Base-by-base conservation (phyloP, 2,113 vertebrate genomes). In the Elachura formosa region DNA sequence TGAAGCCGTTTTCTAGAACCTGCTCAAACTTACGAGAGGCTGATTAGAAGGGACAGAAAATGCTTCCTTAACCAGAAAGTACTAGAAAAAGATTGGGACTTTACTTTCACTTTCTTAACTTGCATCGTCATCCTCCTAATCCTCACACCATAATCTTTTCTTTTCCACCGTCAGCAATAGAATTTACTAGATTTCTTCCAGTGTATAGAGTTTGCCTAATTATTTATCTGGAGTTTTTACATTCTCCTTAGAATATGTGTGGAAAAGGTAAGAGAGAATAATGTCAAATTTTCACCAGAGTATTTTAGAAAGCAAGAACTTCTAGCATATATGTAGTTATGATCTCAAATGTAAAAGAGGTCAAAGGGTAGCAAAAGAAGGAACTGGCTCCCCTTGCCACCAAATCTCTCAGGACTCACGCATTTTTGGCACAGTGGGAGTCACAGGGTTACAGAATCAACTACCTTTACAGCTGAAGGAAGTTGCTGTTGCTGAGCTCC, bases 81-180 rank as follows among this genome's bases (percentile, higher is more conserved):
- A 61, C 59, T 21, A 72, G 48, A 71, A 67, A 63, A 78, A 78
- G 0, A 48, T 26, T 7, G 29, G 8, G n/a, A 38, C 9, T 63
- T 54, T 23, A 17, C n/a, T 59, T 75, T 38, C 48, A 54, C 34
- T 52, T 67, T 46, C n/a, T 12, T 23, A 51, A 26, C 5, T 4
- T 13, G 6, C 2, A 0, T 59, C 18, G 0, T 59, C 18, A 19
- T 14, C 6, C 7, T 41, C n/a, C 33, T 67, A 41, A 46, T 68
- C 21, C 21, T 73, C 51, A 52, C 11, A 69, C 19, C 8, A 1
- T 49, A 40, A 45, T 17, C 46, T 74, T 36, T 13, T 18, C 3
- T 66, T 58, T 86, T 38, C 43, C 12, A 45, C 21, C 15, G 81
- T 58, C 72, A 88, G 41, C 25, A 66, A 16, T 0, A 67, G 17